These are phyloP conservation scores for Limulus polyphemus DNA, from an alignment of 2,888 invertebrate species.

Conservation along the genomic window DNA sequence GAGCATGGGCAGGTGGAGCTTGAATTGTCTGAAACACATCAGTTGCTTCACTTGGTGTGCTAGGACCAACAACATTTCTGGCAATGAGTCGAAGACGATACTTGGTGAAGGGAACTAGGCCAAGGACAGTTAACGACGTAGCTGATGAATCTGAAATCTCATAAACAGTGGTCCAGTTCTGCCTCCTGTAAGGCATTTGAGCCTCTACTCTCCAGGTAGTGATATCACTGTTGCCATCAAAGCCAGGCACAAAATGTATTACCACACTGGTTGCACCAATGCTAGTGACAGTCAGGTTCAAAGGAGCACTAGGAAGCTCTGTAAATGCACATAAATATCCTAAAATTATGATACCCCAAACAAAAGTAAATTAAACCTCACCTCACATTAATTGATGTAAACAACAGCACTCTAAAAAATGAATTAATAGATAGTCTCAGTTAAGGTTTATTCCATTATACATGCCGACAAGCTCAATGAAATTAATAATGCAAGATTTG, in stretches of 20 bases:
- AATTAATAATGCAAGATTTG: too few relatives aligned
- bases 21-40: constrained; percentile 92
- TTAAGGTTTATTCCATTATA: too few relatives aligned
- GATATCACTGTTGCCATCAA: constrained; percentile 95
- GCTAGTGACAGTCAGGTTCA: constrained; percentile 78
- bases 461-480: too few relatives aligned
- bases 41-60: constrained; percentile 76
- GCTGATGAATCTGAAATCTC: constrained; percentile 68
- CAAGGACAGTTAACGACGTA: constrained; percentile 67
- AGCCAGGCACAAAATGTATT: constrained; percentile 90
- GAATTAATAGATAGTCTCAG: too few relatives aligned
- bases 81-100: constrained; percentile 80
- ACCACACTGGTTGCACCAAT: constrained; percentile 88
- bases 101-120: constrained; percentile 82
- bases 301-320: constrained; percentile 80
- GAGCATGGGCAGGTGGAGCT: constrained; percentile 85
- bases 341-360: too few relatives aligned
- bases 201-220: constrained; percentile 85
- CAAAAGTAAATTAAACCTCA: too few relatives aligned
- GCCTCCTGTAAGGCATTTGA: constrained; percentile 45
- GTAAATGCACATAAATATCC: constrained; percentile 11
- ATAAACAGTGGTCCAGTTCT: constrained; percentile 60
- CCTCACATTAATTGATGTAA: too few relatives aligned
- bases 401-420: too few relatives aligned
- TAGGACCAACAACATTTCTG: constrained; percentile 86